A percentile compares a stretch with the other conserved stretches of the same genome.
Conservation (phyloP, 2,797 vertebrate genomes). For the Hydrophis major region DNA sequence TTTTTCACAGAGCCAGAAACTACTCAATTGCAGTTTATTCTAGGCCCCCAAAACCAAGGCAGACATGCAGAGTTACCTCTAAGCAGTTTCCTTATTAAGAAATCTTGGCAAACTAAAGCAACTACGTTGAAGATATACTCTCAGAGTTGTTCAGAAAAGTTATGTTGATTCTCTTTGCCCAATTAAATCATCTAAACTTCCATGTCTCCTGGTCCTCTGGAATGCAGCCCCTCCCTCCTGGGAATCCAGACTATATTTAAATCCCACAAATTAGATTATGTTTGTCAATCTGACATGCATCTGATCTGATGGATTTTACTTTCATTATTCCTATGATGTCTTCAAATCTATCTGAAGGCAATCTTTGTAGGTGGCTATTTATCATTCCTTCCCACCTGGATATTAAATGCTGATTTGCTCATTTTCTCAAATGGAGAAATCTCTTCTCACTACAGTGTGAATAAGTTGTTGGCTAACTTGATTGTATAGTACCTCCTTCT, state of each 20-base stretch:
- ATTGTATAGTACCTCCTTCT: constrained; percentile 34
- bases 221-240: background rate
- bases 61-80: background rate
- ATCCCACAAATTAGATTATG: background rate
- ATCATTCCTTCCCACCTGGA: constrained; percentile 15
- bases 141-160: background rate
- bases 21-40: background rate
- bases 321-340: background rate
- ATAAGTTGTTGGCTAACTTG: constrained; percentile 36
- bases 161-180: background rate
- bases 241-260: background rate
- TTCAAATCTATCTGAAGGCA: background rate
- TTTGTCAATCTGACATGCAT: background rate
- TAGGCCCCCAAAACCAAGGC: background rate
- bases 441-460: constrained; percentile 21
- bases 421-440: constrained; percentile 24
- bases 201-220: background rate
- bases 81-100: background rate
- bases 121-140: background rate
- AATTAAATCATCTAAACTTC: background rate
- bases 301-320: background rate
- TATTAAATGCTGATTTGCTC: constrained; percentile 40
- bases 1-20: background rate
- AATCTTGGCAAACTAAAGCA: background rate
- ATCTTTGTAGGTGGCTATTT: background rate